phyloP scores from a whole-genome alignment of 1,140 invertebrate species.

The Atta texana region DNA sequence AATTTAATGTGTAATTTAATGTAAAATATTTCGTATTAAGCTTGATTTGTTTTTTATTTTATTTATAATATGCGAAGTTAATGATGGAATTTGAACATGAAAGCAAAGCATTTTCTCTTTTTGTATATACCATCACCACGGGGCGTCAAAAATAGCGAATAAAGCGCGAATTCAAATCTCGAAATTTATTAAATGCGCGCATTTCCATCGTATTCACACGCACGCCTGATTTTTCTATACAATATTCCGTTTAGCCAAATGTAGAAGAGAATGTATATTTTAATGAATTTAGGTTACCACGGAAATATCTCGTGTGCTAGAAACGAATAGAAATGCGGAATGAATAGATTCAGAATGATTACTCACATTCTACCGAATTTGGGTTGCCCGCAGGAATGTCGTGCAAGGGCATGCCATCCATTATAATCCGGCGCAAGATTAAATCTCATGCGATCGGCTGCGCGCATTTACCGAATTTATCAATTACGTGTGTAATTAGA shows the following conservation, averaged over 20 bases:
- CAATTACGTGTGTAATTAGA: slow-evolving; percentile 49
- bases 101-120: neutral
- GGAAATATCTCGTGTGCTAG: neutral
- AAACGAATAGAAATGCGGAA: slow-evolving; percentile 6
- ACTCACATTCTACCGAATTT: slow-evolving; percentile 28
- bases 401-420: neutral
- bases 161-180: slow-evolving; percentile 20
- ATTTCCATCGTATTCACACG: slow-evolving; percentile 29
- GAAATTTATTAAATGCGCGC: slow-evolving; percentile 21
- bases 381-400: slow-evolving; percentile 35
- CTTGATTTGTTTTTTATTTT: neutral
- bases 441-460: slow-evolving; percentile 36
- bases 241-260: slow-evolving; percentile 2
- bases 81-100: slow-evolving; percentile 17
- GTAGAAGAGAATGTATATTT: slow-evolving; percentile 27
- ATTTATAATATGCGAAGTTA: slow-evolving; percentile 27
- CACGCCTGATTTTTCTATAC: slow-evolving; percentile 7
- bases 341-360: slow-evolving; percentile 46
- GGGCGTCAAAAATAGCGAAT: slow-evolving; percentile 3
- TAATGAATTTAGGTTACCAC: neutral
- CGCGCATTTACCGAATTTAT: slow-evolving; percentile 35
- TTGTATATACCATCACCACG: neutral
- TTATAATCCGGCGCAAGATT: slow-evolving; percentile 40
- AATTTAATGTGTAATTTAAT: slow-evolving; percentile 10
- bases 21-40: slow-evolving; percentile 22